These are phyloP conservation scores for Dipodomys spectabilis DNA, from an alignment of 2,113 vertebrate species.

Conservation along the genomic window DNA sequence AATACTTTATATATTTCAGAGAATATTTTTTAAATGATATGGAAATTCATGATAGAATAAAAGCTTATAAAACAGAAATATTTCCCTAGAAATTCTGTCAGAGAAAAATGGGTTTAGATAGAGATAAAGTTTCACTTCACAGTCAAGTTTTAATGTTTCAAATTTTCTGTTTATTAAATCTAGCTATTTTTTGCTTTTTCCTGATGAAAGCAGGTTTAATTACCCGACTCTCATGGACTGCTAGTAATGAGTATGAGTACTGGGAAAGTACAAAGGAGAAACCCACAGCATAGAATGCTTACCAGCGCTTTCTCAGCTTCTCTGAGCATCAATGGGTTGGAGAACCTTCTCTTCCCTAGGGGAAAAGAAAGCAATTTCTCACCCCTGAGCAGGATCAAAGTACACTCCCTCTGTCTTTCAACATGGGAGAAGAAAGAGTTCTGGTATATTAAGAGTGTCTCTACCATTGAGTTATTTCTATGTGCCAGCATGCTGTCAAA, in stretches of 20 bases:
- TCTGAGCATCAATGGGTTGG: not conserved
- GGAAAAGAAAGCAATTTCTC: not conserved
- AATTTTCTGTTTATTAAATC: conserved; percentile 29
- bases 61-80: conserved; percentile 39
- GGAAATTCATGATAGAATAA: conserved; percentile 26
- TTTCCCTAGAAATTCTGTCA: conserved; percentile 53
- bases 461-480: conserved; percentile 3
- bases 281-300: not conserved
- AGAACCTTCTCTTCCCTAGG: not conserved
- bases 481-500: not conserved
- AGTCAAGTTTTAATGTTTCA: conserved; percentile 56
- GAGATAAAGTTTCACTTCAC: conserved; percentile 27
- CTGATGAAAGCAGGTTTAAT: conserved; percentile 31
- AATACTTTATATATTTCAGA: conserved; percentile 54
- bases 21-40: not conserved
- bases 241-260: not conserved
- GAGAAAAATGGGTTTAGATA: conserved; percentile 46
- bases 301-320: not conserved
- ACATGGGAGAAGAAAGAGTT: not conserved
- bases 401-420: not conserved
- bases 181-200: not conserved
- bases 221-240: not conserved
- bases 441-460: not conserved
- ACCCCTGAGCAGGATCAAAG: not conserved
- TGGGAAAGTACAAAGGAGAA: not conserved